A percentile compares a stretch with the other conserved stretches of the same genome.
Evolutionary conservation across 1,140 invertebrate genomes (phyloP).

Genomic region (Myzus persicae): DNA sequence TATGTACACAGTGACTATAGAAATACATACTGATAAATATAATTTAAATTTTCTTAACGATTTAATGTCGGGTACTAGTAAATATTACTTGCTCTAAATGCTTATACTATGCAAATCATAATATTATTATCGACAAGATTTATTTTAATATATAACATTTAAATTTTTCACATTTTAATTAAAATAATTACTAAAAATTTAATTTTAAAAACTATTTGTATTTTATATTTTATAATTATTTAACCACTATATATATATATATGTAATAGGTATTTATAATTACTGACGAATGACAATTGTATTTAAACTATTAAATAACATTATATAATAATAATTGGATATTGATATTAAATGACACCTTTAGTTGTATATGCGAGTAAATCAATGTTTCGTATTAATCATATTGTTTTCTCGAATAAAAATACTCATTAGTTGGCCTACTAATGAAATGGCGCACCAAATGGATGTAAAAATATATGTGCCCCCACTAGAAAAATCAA

Average conservation of each 20-base stretch:
- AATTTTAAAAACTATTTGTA: not conserved
- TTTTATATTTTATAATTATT: not conserved
- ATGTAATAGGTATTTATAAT: not conserved
- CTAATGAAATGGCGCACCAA: not conserved
- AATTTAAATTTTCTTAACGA: not conserved
- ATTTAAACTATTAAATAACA: no score
- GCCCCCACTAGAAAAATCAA: not conserved
- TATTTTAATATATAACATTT: not conserved
- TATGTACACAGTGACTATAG: no score
- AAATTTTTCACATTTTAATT: not conserved
- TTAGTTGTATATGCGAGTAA: not conserved
- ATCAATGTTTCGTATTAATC: not conserved
- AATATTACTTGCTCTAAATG: not conserved
- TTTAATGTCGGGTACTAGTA: not conserved
- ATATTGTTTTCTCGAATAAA: not conserved
- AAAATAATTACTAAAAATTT: not conserved
- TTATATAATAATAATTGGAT: not conserved
- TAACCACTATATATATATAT: no score
- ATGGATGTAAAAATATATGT: slow-evolving; percentile 31
- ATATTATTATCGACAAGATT: not conserved
- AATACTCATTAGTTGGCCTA: slow-evolving; percentile 26
- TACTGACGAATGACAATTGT: no score
- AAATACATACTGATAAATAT: not conserved
- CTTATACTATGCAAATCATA: not conserved
- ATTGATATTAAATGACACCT: not conserved